Base-by-base conservation (phyloP, 2,113 vertebrate species). In the Rhineura floridana region DNA sequence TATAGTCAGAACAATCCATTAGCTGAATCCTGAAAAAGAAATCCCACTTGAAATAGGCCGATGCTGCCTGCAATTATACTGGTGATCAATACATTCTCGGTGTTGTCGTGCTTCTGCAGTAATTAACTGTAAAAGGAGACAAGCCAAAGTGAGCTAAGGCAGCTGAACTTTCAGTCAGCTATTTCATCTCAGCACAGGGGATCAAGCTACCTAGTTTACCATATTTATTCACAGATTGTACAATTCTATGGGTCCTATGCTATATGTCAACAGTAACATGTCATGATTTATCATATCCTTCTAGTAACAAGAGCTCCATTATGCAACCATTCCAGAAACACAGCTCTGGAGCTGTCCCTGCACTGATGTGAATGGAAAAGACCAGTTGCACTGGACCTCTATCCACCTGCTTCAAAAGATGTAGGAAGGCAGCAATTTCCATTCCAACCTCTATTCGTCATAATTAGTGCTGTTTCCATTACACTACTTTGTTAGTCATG, bases 51-150 rank as follows among this genome's bases (percentile, higher is more conserved):
- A 92, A 84, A 80, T 73, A 70, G 81, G 89, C 25, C 72, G 6
- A n/a, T 63, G 11, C 80, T 80, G 89, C 87, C 88, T 93, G 91
- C 73, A 85, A 76, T 25, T 72, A 65, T 91, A 42, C 15, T 87
- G 17, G 28, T 90, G 81, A 91, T 65, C 28, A 21, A 15, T 87
- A 23, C 75, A 7, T 46, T 90, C 89, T 88, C 81, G 88, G 86
- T 90, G 81, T 30, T 88, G 59, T 28, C 67, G 2, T 52, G 65
- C 3, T 87, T 92, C 83, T 73, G 30, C 12, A 80, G 25, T 48
- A 86, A 90, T 78, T 73, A 81, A 55, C 52, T 89, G 12, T n/a
- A 62, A 70, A 89, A 63, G 82, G 5, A 84, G 39, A 85, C 33
- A 42, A 52, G 1, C 2, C 0, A 0, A 89, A 87, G 52, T 72